Evolutionary conservation across 2,888 invertebrate species (phyloP), one percentile per base, ranked within the genome.

Genomic region (Hypomecis punctinalis): DNA sequence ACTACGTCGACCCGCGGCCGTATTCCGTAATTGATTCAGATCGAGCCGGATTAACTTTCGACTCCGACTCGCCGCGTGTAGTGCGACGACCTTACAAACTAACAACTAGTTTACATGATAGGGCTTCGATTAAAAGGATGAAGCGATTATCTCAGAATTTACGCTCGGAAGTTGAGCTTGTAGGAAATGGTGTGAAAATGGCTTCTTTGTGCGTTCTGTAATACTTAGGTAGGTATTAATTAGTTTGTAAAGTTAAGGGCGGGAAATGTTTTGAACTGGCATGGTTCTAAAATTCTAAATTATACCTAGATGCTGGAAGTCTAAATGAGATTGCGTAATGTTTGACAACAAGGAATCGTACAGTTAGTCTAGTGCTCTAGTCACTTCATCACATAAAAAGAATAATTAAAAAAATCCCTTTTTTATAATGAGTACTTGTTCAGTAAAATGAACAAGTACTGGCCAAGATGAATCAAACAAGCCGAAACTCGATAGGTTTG

Each of bases 121-220:
- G 56, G 91, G 89, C 85, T 90, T 91, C 91, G 80, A 84, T 83
- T 91, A 90, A 91, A 88, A 81, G 89, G 89, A 90, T 88, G 77
- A 77, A 80, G 80, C 80, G 84, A 86, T 87, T 84, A 84, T 77
- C 76, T 71, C 39, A 68, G 78, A 81, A 79, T 83, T 88, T 81
- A 77, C 80, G 78, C 81, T 78, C 76, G 71, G 80, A 74, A 76
- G 75, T 74, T 76, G 73, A 76, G 73, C 75, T 72, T 72, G 67
- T 73, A 69, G 71, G 74, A 78, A 78, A 76, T 75, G 74, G 82
- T 74, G 77, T 74, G 70, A 76, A 74, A 68, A 77, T 73, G 77
- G 81, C 81, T 84, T 82, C 78, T 64, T 65, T 61, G 61, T 63
- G 61, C 40, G 66, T 59, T 61, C 52, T 65, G 37, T 60, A 63